A percentile compares a stretch with the other conserved stretches of the same genome.
Evolutionary conservation across 2,113 vertebrate species (phyloP).

Genomic region (Mionectes macconnelli): DNA sequence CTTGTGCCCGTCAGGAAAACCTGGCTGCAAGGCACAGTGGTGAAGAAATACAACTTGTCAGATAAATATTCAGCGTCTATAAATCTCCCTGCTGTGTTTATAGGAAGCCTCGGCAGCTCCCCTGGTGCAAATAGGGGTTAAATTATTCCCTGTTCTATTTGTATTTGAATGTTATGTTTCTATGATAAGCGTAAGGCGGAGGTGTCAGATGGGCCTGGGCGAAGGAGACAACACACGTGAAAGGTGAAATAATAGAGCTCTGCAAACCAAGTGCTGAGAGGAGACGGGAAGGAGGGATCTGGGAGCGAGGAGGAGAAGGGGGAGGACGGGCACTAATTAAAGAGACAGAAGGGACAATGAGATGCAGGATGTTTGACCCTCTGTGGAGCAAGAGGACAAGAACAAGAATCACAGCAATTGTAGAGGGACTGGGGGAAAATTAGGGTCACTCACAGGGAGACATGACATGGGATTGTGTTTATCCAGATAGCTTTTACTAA

Average conservation of each 20-base stretch:
- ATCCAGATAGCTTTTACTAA: not conserved
- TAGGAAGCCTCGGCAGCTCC: not conserved
- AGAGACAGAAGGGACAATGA: conserved; percentile 54
- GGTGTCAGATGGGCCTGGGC: conserved; percentile 26
- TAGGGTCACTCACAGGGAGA: conserved; percentile 36
- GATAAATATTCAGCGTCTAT: not conserved
- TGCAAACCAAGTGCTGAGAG: conserved; percentile 5
- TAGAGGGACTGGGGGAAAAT: conserved; percentile 21
- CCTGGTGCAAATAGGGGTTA: conserved; percentile 63
- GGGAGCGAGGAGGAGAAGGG: not conserved
- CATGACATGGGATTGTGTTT: conserved; percentile 56
- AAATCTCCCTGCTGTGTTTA: conserved; percentile 10
- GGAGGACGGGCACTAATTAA: conserved; percentile 46
- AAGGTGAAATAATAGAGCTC: conserved; percentile 20
- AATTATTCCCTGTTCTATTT: conserved; percentile 68
- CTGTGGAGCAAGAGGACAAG: conserved; percentile 20
- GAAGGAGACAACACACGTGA: not conserved
- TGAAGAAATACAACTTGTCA: not conserved
- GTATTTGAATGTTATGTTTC: conserved; percentile 69
- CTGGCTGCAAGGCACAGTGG: not conserved
- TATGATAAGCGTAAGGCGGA: conserved; percentile 51
- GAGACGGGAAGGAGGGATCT: not conserved
- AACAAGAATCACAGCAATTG: conserved; percentile 43
- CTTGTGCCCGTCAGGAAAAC: not conserved
- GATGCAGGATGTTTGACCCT: conserved; percentile 41